phyloP scores from a whole-genome alignment of 2,888 invertebrate genomes.

The Cryptocheilus praepositus region DNA sequence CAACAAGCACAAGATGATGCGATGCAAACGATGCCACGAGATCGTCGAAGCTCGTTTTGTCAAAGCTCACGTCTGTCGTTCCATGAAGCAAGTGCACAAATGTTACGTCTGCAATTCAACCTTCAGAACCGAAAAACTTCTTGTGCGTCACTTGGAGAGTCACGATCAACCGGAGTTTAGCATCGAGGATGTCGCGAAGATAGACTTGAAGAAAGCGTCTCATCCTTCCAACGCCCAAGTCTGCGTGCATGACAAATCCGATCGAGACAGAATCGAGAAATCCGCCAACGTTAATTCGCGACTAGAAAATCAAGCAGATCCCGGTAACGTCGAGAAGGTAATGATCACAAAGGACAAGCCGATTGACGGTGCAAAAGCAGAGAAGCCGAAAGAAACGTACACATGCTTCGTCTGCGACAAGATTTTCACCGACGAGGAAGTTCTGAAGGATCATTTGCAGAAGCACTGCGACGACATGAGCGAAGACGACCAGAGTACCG shows the following conservation, averaged over 20 bases:
- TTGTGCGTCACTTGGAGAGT: slow-evolving; percentile 52
- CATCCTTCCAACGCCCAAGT: not conserved
- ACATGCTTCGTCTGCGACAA: slow-evolving; percentile 72
- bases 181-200: slow-evolving; percentile 42
- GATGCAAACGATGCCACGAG: slow-evolving; percentile 70
- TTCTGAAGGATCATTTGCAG: slow-evolving; percentile 70
- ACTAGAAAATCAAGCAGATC: not conserved
- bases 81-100: slow-evolving; percentile 48
- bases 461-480: slow-evolving; percentile 70
- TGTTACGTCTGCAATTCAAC: slow-evolving; percentile 59
- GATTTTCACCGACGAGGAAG: slow-evolving; percentile 66
- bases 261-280: slow-evolving; percentile 6
- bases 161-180: slow-evolving; percentile 57
- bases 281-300: not conserved
- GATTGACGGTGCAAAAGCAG: not conserved
- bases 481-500: slow-evolving; percentile 55
- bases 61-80: slow-evolving; percentile 64
- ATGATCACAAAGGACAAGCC: not conserved
- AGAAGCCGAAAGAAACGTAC: slow-evolving; percentile 47
- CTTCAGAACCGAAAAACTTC: slow-evolving; percentile 55
- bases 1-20: slow-evolving; percentile 66
- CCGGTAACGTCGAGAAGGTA: slow-evolving; percentile 11
- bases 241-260: not conserved
- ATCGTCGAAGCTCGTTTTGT: slow-evolving; percentile 69
- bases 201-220: slow-evolving; percentile 24